Conservation (phyloP, 1,140 invertebrate species). For the Euschistus heros region DNA sequence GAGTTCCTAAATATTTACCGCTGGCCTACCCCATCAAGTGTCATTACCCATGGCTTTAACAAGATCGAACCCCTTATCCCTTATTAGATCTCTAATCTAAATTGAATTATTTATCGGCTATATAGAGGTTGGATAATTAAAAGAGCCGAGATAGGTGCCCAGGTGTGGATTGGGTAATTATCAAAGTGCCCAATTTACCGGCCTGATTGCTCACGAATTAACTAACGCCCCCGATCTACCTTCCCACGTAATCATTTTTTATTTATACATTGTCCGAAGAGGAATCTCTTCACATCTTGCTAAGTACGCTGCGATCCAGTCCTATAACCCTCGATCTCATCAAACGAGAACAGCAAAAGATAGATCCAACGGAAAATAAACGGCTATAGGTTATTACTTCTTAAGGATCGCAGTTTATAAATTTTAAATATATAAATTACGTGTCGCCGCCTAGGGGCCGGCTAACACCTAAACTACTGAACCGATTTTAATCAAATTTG, state of each 20-base stretch:
- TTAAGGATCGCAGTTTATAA: no score
- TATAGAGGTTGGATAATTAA: slow-evolving; percentile 18
- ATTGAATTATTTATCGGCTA: slow-evolving; percentile 23
- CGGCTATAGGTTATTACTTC: no score
- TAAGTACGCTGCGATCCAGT: no score
- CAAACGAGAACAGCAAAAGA: no score
- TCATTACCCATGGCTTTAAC: slow-evolving; percentile 8
- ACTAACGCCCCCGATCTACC: slow-evolving; percentile 2
- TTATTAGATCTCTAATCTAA: slow-evolving; percentile 21
- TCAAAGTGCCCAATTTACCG: slow-evolving; percentile 11
- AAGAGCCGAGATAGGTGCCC: slow-evolving; percentile 14
- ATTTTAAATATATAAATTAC: no score
- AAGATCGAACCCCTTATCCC: slow-evolving; percentile 11
- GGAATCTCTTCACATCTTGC: not conserved
- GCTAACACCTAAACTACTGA: no score
- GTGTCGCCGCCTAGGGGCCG: no score
- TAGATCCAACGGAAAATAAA: no score
- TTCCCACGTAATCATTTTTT: slow-evolving; percentile 8
- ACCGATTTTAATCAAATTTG: no score
- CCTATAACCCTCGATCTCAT: no score
- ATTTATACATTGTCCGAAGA: not conserved
- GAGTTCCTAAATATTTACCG: slow-evolving; percentile 10
- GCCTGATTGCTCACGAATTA: slow-evolving; percentile 15
- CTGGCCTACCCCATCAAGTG: slow-evolving; percentile 8
- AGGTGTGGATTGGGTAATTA: slow-evolving; percentile 25